Conservation (phyloP, 2,113 vertebrate genomes). For the Leptosomus discolor region DNA sequence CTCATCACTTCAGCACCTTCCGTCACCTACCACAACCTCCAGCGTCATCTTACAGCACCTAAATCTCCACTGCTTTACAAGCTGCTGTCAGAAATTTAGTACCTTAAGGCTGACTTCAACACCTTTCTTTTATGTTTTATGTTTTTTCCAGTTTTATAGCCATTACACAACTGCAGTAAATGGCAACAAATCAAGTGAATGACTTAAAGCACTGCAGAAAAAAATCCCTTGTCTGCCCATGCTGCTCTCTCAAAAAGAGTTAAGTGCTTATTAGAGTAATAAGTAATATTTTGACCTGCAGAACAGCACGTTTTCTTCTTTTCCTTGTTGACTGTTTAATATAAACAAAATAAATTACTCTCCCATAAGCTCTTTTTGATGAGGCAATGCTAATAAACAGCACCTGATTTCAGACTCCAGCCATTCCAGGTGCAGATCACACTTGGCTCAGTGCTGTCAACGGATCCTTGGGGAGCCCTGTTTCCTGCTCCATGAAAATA, state of each 20-base stretch:
- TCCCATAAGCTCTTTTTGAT: slow-evolving; percentile 8
- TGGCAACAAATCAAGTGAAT: slow-evolving; percentile 63
- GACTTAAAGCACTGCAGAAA: slow-evolving; percentile 19
- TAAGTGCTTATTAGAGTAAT: slow-evolving; percentile 38
- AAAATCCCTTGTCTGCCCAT: background rate
- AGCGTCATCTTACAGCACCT: slow-evolving; percentile 17
- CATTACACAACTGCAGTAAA: slow-evolving; percentile 67
- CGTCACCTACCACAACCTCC: background rate
- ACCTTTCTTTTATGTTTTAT: slow-evolving; percentile 74
- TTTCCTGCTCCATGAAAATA: background rate
- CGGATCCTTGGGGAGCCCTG: background rate
- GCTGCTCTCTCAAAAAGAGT: slow-evolving; percentile 6
- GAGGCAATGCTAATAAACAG: background rate
- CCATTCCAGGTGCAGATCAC: slow-evolving; percentile 31
- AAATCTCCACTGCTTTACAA: slow-evolving; percentile 70
- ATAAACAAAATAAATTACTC: background rate
- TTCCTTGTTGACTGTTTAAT: slow-evolving; percentile 1
- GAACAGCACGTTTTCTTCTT: background rate
- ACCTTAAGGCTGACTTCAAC: slow-evolving; percentile 72
- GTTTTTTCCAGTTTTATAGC: slow-evolving; percentile 63
- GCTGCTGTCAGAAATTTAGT: slow-evolving; percentile 71
- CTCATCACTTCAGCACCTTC: background rate
- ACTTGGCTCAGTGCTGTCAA: background rate
- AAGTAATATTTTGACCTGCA: slow-evolving; percentile 25
- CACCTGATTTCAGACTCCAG: slow-evolving; percentile 16